These are phyloP conservation scores for Melieria picta DNA, from an alignment of 2,888 invertebrate species.

Conservation along the genomic window DNA sequence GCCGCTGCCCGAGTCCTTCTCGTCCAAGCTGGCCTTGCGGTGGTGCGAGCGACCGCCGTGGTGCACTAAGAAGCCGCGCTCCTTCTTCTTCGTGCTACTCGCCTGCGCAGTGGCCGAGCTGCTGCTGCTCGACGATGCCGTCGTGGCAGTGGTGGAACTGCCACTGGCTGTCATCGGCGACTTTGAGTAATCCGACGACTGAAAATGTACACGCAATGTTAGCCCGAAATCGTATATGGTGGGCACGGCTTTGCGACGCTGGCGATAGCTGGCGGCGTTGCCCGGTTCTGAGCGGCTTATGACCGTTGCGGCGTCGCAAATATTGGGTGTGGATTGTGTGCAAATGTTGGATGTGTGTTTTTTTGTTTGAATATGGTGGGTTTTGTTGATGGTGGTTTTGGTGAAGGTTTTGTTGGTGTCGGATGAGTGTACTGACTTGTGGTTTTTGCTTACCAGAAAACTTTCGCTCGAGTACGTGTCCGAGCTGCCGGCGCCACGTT, in stretches of 20 bases:
- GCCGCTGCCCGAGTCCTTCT: conserved; percentile 57
- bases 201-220: conserved; percentile 62
- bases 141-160: conserved; percentile 49
- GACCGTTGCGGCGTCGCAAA: conserved; percentile 42
- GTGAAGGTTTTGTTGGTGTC: conserved; percentile 45
- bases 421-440: conserved; percentile 44
- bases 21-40: conserved; percentile 59
- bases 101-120: conserved; percentile 50
- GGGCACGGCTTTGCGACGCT: conserved; percentile 56
- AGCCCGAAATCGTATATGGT: conserved; percentile 61
- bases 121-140: conserved; percentile 49
- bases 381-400: conserved; percentile 44
- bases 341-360: conserved; percentile 38
- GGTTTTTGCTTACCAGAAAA: conserved; percentile 62
- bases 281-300: conserved; percentile 33
- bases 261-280: conserved; percentile 31
- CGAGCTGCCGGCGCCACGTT: conserved; percentile 61
- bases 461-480: conserved; percentile 66
- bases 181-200: conserved; percentile 63
- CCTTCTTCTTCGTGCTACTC: conserved; percentile 48
- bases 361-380: conserved; percentile 29
- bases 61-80: conserved; percentile 37
- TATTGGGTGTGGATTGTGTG: conserved; percentile 49
- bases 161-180: conserved; percentile 45
- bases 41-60: conserved; percentile 44